Base-by-base conservation (phyloP, 2,113 vertebrate species). In the Parus major region DNA sequence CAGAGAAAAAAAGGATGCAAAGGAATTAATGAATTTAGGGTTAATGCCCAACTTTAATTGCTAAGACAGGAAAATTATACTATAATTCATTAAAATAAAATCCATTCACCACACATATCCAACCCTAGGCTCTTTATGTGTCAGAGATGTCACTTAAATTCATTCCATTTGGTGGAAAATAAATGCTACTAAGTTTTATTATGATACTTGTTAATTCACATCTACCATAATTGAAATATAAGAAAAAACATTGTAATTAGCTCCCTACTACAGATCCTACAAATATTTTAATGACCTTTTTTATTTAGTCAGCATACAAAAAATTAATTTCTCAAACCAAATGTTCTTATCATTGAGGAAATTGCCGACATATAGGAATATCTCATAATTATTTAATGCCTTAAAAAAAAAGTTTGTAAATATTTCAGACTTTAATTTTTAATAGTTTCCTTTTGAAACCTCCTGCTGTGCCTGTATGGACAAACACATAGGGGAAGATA, bases 251-350 rank as follows among this genome's bases (percentile, higher is more conserved):
- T 39, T 92, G 35, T 83, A 86, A 95, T 93, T 93, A 87, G 66
- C 59, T 95, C 44, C 65, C 46, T 88, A 44, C 65, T 90, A 90
- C 31, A 94, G 60, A 77, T 28, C 44, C 69, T 47, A 85, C 75
- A 76, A 91, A 65, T 44, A 93, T 81, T 92, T 95, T 96, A 97
- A 97, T 96, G 87, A 94, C 92, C 61, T 91, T 97, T 87, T 97
- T 93, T 57, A 95, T 93, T 95, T 91, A 93, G 92, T 53, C 78
- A 93, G 78, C 88, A 96, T 73, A 70, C n/a, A 79, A 65, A 93
- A 97, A 97, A 97, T 93, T 89, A 93, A 94, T 97, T 96, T 96
- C 53, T 95, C 86, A 93, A 95, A 96, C 79, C 81, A 97, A 96
- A 44, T 92, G 29, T 82, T 97, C 90, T 96, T 70, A 96, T 73